These are phyloP conservation scores for Plutomurus gul DNA, from an alignment of 1,140 invertebrate genomes.

Conservation along the genomic window DNA sequence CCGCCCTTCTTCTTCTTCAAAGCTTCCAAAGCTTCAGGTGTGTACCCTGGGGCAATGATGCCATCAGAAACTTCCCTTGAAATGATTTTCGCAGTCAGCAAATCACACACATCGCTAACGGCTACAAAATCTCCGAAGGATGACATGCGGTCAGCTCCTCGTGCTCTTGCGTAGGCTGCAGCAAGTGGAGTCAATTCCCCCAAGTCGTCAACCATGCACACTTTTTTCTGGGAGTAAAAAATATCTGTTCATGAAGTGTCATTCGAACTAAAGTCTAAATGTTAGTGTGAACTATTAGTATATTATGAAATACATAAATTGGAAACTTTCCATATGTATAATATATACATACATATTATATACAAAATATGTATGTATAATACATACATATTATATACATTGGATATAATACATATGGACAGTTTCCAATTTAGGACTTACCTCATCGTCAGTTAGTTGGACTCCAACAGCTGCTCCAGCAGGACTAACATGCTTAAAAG, in stretches of 20 bases:
- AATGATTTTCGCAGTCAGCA: slow-evolving; percentile 75
- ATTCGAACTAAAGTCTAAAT: neutral
- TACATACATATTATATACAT: neutral
- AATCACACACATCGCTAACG: slow-evolving; percentile 89
- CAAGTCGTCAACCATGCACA: slow-evolving; percentile 93
- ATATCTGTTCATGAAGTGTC: too few relatives aligned
- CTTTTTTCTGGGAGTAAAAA: slow-evolving; percentile 67
- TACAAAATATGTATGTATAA: neutral
- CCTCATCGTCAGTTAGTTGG: slow-evolving; percentile 71
- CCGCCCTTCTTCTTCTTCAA: slow-evolving; percentile 95
- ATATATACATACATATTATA: too few relatives aligned
- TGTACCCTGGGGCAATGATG: slow-evolving; percentile 91
- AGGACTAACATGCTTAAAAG: slow-evolving; percentile 97
- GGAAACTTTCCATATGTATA: neutral
- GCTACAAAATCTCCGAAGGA: slow-evolving; percentile 98
- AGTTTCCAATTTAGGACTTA: slow-evolving; percentile 54
- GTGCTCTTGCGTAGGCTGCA: slow-evolving; percentile 89
- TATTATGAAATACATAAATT: too few relatives aligned
- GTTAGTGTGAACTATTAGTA: slow-evolving; percentile 14
- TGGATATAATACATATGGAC: neutral
- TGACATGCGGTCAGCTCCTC: slow-evolving; percentile 98
- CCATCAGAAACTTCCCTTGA: slow-evolving; percentile 87
- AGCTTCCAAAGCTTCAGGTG: slow-evolving; percentile 79
- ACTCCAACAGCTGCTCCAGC: slow-evolving; percentile 91
- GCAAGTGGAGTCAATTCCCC: slow-evolving; percentile 81